These are phyloP conservation scores for Apaloderma vittatum DNA, from an alignment of 2,113 vertebrate species.

Conservation along the genomic window DNA sequence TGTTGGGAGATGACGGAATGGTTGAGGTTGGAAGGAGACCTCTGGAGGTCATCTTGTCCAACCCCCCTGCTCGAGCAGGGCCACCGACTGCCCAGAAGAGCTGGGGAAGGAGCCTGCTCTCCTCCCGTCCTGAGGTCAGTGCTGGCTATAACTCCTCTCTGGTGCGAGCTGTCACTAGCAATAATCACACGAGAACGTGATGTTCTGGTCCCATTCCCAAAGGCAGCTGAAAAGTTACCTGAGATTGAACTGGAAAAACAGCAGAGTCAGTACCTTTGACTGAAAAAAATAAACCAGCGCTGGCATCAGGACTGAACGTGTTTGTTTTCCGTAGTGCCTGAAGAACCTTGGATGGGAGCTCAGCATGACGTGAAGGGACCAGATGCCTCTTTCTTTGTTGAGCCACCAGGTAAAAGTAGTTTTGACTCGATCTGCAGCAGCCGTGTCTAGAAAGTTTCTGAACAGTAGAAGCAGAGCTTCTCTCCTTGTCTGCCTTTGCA, in stretches of 20 bases:
- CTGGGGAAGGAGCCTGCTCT: not conserved
- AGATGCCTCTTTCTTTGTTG: conserved; percentile 33
- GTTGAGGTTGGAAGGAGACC: not conserved
- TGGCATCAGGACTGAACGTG: not conserved
- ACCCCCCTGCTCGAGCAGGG: not conserved
- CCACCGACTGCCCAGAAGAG: not conserved
- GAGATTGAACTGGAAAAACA: not conserved
- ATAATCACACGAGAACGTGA: rapidly evolving
- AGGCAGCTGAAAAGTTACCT: not conserved
- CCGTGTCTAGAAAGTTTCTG: not conserved
- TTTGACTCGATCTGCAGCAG: not conserved
- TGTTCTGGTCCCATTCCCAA: not conserved
- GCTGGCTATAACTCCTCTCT: not conserved
- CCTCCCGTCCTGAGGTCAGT: not conserved
- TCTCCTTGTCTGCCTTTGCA: not conserved
- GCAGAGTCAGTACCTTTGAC: not conserved
- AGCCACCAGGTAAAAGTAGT: conserved; percentile 65
- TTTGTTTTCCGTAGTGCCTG: not conserved
- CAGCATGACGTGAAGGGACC: not conserved
- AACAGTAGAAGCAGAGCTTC: not conserved
- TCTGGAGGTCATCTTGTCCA: not conserved
- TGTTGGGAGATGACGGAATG: not conserved
- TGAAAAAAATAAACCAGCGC: not conserved
- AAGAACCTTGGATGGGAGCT: conserved; percentile 55
- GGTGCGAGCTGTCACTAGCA: not conserved